Conservation (phyloP, 2,888 invertebrate species). For the Smittia aterrima region DNA sequence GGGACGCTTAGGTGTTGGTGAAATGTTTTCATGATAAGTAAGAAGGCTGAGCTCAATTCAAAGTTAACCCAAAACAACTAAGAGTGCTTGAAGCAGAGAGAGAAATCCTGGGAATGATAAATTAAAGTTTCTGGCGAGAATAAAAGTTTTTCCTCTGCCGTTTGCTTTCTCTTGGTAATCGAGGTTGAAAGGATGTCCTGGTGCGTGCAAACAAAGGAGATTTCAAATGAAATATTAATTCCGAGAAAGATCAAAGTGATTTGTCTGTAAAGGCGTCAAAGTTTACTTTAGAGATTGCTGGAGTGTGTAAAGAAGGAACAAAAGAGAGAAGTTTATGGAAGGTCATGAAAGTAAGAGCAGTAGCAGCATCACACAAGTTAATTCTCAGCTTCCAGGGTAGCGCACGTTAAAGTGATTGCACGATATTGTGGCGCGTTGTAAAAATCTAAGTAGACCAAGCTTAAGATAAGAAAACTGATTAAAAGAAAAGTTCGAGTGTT, state of each 20-base stretch:
- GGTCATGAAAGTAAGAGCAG: no score
- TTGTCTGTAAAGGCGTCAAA: background rate
- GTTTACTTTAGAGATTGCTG: background rate
- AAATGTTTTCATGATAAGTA: background rate
- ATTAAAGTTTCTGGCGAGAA: background rate
- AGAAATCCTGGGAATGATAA: background rate
- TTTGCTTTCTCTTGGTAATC: no score
- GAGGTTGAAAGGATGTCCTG: background rate
- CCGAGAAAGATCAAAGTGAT: slow-evolving; percentile 1
- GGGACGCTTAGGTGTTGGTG: background rate
- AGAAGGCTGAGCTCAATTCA: background rate
- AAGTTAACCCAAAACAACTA: background rate
- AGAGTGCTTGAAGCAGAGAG: background rate
- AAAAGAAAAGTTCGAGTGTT: no score
- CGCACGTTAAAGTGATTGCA: no score
- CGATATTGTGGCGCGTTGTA: no score
- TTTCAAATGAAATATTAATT: background rate
- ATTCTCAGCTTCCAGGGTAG: no score
- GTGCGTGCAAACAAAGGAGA: background rate
- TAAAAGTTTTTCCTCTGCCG: background rate
- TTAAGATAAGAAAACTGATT: no score
- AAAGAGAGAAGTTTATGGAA: no score
- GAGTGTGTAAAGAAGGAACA: background rate
- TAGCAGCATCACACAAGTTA: no score
- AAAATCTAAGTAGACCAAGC: no score